Conservation (phyloP, 2,888 invertebrate species). For the Eutolmus rufibarbis region DNA sequence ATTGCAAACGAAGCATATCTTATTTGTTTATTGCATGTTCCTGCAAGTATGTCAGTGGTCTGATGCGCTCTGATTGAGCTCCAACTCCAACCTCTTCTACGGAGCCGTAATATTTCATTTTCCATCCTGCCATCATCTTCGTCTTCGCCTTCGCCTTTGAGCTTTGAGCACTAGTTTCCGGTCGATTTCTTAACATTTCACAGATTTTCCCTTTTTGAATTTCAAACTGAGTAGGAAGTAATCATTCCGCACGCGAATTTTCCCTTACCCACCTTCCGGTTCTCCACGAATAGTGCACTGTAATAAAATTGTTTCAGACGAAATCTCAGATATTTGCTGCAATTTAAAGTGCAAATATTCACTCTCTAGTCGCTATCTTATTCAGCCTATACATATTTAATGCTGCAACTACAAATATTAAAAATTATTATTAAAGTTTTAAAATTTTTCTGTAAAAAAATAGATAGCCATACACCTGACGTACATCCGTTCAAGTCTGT, state of each 20-base stretch:
- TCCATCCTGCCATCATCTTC: neutral
- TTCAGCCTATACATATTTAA: neutral
- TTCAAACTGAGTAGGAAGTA: neutral
- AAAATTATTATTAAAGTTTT: neutral
- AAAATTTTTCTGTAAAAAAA: neutral
- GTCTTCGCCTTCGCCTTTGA: neutral
- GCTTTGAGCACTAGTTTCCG: neutral
- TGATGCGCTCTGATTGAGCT: conserved; percentile 21
- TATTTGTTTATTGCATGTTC: conserved; percentile 35
- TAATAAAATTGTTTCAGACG: neutral
- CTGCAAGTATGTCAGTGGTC: conserved; percentile 8
- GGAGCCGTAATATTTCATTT: neutral
- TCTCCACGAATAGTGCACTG: neutral
- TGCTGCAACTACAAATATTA: neutral
- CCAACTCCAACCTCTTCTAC: neutral
- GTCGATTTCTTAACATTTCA: conserved; percentile 16
- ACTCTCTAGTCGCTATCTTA: neutral
- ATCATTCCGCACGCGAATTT: neutral
- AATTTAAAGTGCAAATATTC: neutral
- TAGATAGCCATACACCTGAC: neutral
- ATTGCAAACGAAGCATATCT: conserved; percentile 36
- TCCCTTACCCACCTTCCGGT: neutral
- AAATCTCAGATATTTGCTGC: neutral
- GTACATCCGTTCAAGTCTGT: neutral
- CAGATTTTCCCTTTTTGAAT: neutral